Evolutionary conservation across 2,797 vertebrate species (phyloP).

Genomic region (Anas bernieri): DNA sequence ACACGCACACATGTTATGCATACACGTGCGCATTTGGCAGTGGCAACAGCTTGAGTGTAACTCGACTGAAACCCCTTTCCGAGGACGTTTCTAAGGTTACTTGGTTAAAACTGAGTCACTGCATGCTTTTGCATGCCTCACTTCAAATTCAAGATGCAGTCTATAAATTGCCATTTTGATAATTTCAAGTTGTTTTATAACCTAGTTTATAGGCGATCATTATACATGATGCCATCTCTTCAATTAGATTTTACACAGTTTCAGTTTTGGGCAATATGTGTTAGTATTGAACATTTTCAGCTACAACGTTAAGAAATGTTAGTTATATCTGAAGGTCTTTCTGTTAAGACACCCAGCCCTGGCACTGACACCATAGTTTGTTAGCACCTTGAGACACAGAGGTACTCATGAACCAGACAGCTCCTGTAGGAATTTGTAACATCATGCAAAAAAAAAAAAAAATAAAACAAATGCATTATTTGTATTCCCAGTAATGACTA

Average conservation of each 20-base stretch:
- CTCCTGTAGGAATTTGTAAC: background rate
- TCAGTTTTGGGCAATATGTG: background rate
- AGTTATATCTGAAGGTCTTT: background rate
- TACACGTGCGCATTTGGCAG: background rate
- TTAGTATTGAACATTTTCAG: background rate
- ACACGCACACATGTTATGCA: background rate
- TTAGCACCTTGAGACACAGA: background rate
- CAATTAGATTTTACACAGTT: background rate
- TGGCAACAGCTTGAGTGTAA: conserved; percentile 13
- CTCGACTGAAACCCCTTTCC: conserved; percentile 16
- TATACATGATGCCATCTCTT: background rate
- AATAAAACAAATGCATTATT: background rate
- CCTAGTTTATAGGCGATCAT: background rate
- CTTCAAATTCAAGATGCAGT: conserved; percentile 24
- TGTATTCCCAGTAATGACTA: background rate
- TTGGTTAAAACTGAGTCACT: conserved; percentile 55
- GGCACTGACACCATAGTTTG: accelerated
- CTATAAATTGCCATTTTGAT: background rate
- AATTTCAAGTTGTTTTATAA: conserved; percentile 13
- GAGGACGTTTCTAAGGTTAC: conserved; percentile 62
- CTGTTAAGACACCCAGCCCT: background rate
- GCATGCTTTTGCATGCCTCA: background rate
- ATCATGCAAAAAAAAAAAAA: background rate
- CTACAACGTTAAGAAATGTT: background rate
- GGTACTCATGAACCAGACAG: background rate